Evolutionary conservation across 1,140 invertebrate genomes (phyloP), one percentile per base, ranked within the genome.

Genomic region (Periplaneta americana): DNA sequence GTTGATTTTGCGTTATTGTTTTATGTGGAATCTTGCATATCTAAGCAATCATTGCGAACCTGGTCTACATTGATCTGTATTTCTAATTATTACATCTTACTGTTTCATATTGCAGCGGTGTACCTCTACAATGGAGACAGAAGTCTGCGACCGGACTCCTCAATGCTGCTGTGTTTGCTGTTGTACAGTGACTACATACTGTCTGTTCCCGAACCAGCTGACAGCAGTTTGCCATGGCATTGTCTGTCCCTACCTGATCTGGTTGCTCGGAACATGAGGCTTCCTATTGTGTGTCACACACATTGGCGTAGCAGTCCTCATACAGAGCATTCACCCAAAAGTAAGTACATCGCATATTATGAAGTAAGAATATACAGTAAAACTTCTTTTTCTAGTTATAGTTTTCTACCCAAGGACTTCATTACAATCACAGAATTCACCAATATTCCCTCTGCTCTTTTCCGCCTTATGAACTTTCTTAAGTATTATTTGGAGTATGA

Each of bases 81-180:
- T n/a, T n/a, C n/a, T n/a, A n/a, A n/a, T n/a, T n/a, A n/a, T n/a
- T n/a, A n/a, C n/a, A n/a, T n/a, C n/a, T n/a, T n/a, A n/a, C n/a
- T n/a, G n/a, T n/a, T n/a, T n/a, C n/a, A n/a, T n/a, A n/a, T 87
- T 87, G 77, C 81, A 91, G 91, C 88, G 74, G 81, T 92, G 35
- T 91, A 92, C 85, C 82, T 91, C 75, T 92, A 90, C 87, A 88
- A 88, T 80, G 89, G 89, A 37, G 90, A 92, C 78, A 88, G 91
- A 83, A 85, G 86, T 74, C 82, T 90, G 32, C 89, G 87, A 83
- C 84, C 85, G 17, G 90, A 91, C 85, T 88, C 84, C 3, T 85
- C 87, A 18, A 87, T 88, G 48, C 83, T 92, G 22, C 82, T 91
- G 8, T 89, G 87, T 84, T 81, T 91, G 0, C 83, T 91, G 79